Evolutionary conservation across 2,888 invertebrate species (phyloP), one percentile per base, ranked within the genome.

Genomic region (Apamea epomidion): DNA sequence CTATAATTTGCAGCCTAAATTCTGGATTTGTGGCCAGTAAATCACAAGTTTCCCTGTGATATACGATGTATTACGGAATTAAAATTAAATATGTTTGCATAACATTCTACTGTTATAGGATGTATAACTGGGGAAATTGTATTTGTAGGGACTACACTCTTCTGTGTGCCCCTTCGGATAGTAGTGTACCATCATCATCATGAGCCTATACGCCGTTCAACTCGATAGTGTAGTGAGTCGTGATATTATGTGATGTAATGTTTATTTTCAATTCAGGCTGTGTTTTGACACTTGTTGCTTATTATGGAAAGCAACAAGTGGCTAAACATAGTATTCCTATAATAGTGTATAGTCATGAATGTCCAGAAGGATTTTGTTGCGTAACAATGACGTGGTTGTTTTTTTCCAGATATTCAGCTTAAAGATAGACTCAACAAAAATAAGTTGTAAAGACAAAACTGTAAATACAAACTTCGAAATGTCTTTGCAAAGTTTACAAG

Each of bases 381-480:
- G 7, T 54, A 54, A 54, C 54, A 54, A 2, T 54, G 2, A 21
- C 21, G 21, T 21, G 21, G 54, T 21, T 54, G 51, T 51, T 58
- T 58, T 58, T 25, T 97, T 97, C 62, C 94, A 98, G 98, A 98
- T 98, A 94, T 98, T 98, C 93, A 98, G 97, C 91, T 97, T 98
- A 89, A 98, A 98, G 94, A 97, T 98, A 89, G 98, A 98, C 90
- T 97, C 98, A 87, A 98, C 98, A 1, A 98, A 97, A 51, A 95
- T 98, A 80, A 97, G 97, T 68, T 98, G 98, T 67, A 97, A 98
- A 21, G 97, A 98, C 90, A 98, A 98, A 91, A 97, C 97, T 88
- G 97, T 98, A 6, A 97, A 98, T 90, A 98, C 98, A 60, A 98
- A 98, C 91, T 98, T 98, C 89, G 98, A 98, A 91, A 98, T 98